These are phyloP conservation scores for Cyrtonyx montezumae DNA, from an alignment of 2,113 vertebrate genomes.

Conservation along the genomic window DNA sequence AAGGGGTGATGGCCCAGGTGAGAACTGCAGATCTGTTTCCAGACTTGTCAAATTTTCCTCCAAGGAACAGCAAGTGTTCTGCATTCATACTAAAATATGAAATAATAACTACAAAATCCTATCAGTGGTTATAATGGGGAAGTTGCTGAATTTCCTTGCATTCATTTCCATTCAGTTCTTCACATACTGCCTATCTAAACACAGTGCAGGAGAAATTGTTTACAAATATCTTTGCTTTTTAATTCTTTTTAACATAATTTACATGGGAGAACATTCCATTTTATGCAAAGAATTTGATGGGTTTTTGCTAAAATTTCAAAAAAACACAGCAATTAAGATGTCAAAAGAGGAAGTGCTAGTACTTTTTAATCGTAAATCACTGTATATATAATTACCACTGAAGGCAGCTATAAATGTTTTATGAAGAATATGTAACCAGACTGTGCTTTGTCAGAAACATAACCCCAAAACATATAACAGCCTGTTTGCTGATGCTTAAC, in stretches of 20 bases:
- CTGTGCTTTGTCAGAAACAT: constrained; percentile 70
- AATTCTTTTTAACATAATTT: constrained; percentile 62
- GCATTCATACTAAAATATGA: neutral
- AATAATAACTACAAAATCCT: neutral
- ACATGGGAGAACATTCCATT: constrained; percentile 46
- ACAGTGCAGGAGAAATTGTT: constrained; percentile 14
- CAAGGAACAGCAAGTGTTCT: neutral
- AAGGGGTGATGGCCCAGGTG: neutral
- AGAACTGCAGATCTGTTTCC: neutral
- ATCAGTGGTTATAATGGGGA: neutral
- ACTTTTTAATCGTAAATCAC: constrained; percentile 76
- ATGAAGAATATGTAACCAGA: constrained; percentile 71
- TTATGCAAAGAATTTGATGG: constrained; percentile 76
- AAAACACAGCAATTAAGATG: constrained; percentile 76
- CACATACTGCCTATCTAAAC: neutral
- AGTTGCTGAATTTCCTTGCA: neutral
- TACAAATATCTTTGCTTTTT: constrained; percentile 52
- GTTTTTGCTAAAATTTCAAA: constrained; percentile 66
- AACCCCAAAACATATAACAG: constrained; percentile 68
- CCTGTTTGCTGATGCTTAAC: constrained; percentile 56
- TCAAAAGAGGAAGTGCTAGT: constrained; percentile 72
- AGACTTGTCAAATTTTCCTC: neutral
- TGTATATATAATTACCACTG: constrained; percentile 75
- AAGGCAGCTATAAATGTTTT: constrained; percentile 77
- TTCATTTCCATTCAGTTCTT: neutral